phyloP scores from a whole-genome alignment of 2,797 vertebrate genomes.

The Siniperca scherzeri region DNA sequence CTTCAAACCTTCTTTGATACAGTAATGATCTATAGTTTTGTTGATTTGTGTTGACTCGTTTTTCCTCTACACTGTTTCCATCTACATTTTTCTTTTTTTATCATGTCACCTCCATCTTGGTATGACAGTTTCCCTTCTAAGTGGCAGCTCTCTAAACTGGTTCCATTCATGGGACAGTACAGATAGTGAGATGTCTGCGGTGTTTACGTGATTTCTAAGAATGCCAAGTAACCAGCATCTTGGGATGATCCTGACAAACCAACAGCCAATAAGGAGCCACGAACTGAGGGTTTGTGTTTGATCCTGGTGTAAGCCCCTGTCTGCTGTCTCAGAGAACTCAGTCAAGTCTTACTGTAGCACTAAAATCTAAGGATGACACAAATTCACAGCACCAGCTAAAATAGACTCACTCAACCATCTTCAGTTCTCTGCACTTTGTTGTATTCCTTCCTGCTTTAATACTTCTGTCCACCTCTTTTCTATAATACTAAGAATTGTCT shows the following conservation, averaged over 20 bases:
- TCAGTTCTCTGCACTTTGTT: conserved; percentile 6
- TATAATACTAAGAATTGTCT: neutral
- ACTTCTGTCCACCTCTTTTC: neutral
- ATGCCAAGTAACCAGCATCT: neutral
- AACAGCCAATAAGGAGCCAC: conserved; percentile 13
- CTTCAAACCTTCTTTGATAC: too few species aligned
- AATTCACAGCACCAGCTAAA: conserved; percentile 35
- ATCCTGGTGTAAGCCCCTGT: conserved; percentile 45
- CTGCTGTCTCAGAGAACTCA: conserved; percentile 23
- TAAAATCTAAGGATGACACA: conserved; percentile 4
- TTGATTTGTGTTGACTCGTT: neutral
- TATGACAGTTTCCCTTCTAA: neutral
- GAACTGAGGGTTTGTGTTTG: conserved; percentile 16
- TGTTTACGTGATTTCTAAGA: conserved; percentile 7
- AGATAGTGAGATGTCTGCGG: conserved; percentile 8
- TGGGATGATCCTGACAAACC: conserved; percentile 27
- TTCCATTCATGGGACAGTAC: neutral
- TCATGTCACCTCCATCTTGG: too few species aligned
- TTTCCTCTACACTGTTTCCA: neutral
- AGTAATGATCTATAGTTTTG: neutral
- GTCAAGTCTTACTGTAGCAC: conserved; percentile 5
- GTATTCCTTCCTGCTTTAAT: conserved; percentile 9
- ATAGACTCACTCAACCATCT: neutral
- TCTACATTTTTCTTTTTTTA: neutral
- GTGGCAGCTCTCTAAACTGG: neutral